These are phyloP conservation scores for Nomada goodeniana DNA, from an alignment of 2,888 invertebrate genomes.

Conservation along the genomic window DNA sequence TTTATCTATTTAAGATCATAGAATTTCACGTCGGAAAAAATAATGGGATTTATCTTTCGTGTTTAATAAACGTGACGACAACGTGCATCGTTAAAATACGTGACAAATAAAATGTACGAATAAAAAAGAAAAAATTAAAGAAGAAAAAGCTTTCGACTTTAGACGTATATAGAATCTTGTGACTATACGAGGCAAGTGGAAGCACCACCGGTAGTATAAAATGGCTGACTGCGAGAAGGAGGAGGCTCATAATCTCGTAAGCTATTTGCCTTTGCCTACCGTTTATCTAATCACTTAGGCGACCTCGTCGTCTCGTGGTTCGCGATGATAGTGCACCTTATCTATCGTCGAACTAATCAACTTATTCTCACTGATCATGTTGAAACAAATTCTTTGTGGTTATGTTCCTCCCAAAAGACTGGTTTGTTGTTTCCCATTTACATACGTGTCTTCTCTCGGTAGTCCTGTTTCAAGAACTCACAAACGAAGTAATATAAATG, in stretches of 20 bases:
- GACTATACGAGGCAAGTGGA: constrained; percentile 38
- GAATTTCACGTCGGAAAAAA: constrained; percentile 30
- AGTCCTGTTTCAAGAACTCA: background rate
- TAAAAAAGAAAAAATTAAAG: constrained; percentile 4
- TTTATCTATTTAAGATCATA: constrained; percentile 51
- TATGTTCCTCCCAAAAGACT: constrained; percentile 46
- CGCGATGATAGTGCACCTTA: constrained; percentile 72
- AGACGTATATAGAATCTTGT: background rate
- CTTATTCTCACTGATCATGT: constrained; percentile 36
- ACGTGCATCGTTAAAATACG: background rate
- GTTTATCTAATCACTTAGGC: constrained; percentile 82
- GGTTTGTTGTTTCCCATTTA: constrained; percentile 26
- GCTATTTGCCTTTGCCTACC: constrained; percentile 81
- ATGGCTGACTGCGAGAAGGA: constrained; percentile 93
- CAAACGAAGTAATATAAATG: background rate
- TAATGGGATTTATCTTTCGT: constrained; percentile 39
- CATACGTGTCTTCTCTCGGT: background rate
- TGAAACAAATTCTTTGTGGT: constrained; percentile 57
- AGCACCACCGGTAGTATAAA: constrained; percentile 72
- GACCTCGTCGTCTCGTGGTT: constrained; percentile 59
- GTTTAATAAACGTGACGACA: constrained; percentile 10
- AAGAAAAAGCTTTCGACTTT: constrained; percentile 20
- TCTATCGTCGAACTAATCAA: constrained; percentile 70
- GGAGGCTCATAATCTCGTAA: constrained; percentile 91
- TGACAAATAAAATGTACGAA: constrained; percentile 5